Evolutionary conservation across 1,140 invertebrate species (phyloP).

Genomic region (Cotesia chilonis): DNA sequence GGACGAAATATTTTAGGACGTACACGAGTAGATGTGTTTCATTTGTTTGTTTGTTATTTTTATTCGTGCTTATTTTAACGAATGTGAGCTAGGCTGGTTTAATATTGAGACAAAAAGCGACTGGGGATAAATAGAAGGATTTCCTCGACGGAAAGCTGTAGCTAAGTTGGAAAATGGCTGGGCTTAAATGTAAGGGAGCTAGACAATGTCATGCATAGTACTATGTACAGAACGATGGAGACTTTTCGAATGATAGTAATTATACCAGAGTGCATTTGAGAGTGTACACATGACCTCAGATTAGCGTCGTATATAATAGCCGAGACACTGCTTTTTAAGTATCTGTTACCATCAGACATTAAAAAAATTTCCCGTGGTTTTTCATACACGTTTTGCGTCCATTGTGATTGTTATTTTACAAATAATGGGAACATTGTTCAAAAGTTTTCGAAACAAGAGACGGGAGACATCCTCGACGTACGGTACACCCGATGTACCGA

Average conservation of each 20-base stretch:
- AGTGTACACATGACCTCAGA: constrained; percentile 15
- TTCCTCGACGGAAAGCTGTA: constrained; percentile 9
- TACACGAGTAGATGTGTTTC: constrained; percentile 14
- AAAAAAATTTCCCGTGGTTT: constrained; percentile 1
- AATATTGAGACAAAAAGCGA: constrained; percentile 25
- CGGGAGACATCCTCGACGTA: not conserved
- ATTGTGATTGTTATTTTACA: constrained; percentile 7
- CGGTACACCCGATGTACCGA: not conserved
- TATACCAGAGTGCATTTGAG: constrained; percentile 5
- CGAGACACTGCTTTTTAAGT: no score
- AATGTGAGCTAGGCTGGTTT: constrained; percentile 23
- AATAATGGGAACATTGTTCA: not conserved
- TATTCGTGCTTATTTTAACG: not conserved
- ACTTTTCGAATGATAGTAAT: no score
- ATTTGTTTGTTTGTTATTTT: constrained; percentile 15
- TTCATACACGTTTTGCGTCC: not conserved
- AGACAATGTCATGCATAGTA: not conserved
- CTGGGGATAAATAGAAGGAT: constrained; percentile 28
- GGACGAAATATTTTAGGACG: constrained; percentile 10
- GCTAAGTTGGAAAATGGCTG: constrained; percentile 25
- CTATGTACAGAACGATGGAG: not conserved
- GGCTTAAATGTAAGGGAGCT: not conserved
- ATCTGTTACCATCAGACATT: no score
- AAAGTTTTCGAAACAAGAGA: not conserved
- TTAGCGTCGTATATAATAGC: not conserved